phyloP scores from a whole-genome alignment of 2,797 vertebrate genomes.

The Gorsachius magnificus region DNA sequence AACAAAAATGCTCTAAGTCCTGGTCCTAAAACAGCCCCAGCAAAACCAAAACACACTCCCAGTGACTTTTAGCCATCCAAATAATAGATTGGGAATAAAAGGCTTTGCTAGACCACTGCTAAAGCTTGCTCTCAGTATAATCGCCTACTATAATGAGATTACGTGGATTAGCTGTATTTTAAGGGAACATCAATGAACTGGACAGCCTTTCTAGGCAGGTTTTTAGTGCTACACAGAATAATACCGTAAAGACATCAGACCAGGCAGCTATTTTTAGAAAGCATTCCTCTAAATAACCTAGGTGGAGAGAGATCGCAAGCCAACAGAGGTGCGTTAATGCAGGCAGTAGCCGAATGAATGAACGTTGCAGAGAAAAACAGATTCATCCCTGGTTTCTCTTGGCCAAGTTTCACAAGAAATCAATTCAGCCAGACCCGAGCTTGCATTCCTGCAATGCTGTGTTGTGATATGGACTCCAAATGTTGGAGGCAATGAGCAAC shows the following conservation, averaged over 20 bases:
- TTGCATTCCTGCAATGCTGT: not conserved
- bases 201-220: not conserved
- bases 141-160: constrained; percentile 53
- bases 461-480: not conserved
- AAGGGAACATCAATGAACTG: not conserved
- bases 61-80: not conserved
- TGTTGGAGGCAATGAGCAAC: not conserved
- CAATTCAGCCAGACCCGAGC: not conserved
- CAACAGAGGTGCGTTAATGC: not conserved
- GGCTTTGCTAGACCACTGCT: not conserved
- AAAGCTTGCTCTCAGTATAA: constrained; percentile 1
- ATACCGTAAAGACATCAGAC: not conserved
- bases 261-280: not conserved
- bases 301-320: not conserved
- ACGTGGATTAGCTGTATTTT: constrained; percentile 39
- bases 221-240: not conserved
- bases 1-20: not conserved
- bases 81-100: not conserved
- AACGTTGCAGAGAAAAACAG: not conserved
- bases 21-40: not conserved
- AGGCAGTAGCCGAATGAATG: not conserved
- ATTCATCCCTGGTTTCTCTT: not conserved
- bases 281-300: not conserved
- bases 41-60: not conserved
- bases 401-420: not conserved